Conservation (phyloP, 30 jellyfish, hydroid and myxozoan species). For the Haliclystus octoradiatus region DNA sequence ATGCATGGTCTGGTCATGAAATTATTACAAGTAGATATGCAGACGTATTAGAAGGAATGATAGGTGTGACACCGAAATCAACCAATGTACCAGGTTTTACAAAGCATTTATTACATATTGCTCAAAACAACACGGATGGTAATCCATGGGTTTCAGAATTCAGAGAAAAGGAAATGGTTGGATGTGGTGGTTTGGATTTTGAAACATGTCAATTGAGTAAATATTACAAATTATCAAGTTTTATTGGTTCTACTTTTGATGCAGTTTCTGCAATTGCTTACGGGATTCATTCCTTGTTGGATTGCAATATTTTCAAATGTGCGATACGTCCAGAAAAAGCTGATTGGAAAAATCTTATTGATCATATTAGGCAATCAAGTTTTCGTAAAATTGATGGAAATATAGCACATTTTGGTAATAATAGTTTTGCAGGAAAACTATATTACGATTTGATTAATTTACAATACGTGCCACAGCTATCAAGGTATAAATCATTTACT, state of each 20-base stretch:
- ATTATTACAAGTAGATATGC: constrained; percentile 7
- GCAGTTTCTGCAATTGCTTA: constrained; percentile 86
- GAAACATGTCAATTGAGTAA: constrained; percentile 16
- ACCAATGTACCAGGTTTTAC: constrained; percentile 21
- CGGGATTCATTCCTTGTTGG: constrained; percentile 42
- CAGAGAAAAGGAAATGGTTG: constrained; percentile 1
- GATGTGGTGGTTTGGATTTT: constrained; percentile 7
- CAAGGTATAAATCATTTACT: too few species aligned
- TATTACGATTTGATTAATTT: neutral
- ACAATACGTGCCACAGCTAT: too few species aligned
- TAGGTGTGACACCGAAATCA: constrained; percentile 52
- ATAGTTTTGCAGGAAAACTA: constrained; percentile 15
- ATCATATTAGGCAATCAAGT: constrained; percentile 9
- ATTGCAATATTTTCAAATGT: constrained; percentile 32
- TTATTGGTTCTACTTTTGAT: constrained; percentile 41
- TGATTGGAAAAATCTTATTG: constrained; percentile 4
- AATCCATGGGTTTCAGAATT: constrained; percentile 31
- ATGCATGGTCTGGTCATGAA: constrained; percentile 42
- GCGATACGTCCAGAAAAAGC: neutral
- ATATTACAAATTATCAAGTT: constrained; percentile 31
- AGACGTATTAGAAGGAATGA: constrained; percentile 28
- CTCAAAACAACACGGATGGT: neutral
- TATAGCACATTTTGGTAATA: constrained; percentile 18
- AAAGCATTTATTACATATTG: constrained; percentile 4
- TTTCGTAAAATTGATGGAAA: constrained; percentile 34